Conservation (phyloP, 2,113 vertebrate species). For the Brachypodius melanocephalos region DNA sequence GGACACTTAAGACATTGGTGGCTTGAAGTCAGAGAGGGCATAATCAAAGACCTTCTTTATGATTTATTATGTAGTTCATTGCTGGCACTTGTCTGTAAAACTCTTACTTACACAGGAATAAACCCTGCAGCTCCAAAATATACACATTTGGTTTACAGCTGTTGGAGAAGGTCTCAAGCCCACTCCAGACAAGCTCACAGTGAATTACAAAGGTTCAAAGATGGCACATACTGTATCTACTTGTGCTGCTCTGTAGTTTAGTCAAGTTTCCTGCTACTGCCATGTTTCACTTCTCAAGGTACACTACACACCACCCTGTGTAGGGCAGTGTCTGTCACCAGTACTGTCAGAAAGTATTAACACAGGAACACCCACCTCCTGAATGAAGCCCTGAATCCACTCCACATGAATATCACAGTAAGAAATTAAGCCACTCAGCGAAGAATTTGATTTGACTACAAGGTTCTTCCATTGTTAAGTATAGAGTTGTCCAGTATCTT, state of each 20-base stretch:
- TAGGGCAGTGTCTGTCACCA: neutral
- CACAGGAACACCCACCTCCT: neutral
- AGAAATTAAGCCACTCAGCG: neutral
- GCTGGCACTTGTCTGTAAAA: neutral
- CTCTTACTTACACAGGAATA: neutral
- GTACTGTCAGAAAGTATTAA: neutral
- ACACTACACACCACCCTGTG: neutral
- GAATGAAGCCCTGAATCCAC: neutral
- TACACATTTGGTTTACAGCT: neutral
- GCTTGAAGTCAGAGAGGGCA: neutral
- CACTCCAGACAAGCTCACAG: neutral
- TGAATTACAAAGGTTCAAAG: neutral
- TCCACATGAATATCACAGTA: neutral
- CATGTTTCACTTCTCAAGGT: neutral
- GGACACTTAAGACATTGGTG: neutral
- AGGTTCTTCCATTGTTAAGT: accelerated
- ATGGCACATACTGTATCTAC: neutral
- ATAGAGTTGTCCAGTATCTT: neutral
- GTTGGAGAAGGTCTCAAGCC: neutral
- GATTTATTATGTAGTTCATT: neutral
- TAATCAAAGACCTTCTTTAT: neutral
- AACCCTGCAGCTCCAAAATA: neutral
- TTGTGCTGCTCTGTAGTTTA: neutral
- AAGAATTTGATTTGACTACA: neutral
- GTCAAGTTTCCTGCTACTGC: neutral